Percentiles rank a stretch among this genome's conserved stretches.
Conservation (phyloP, 1,140 invertebrate species). For the Heliothis virescens region DNA sequence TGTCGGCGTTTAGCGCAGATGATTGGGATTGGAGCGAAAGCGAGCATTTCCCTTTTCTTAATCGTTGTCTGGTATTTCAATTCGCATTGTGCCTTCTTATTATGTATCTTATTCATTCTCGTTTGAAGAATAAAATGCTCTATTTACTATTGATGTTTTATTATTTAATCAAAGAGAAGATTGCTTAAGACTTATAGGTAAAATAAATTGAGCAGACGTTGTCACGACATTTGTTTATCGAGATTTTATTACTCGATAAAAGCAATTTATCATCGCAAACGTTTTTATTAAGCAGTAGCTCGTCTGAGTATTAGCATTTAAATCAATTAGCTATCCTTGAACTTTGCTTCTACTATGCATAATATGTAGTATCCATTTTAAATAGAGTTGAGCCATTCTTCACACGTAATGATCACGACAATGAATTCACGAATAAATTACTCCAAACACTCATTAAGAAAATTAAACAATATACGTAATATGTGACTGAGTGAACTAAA, state of each 20-base stretch:
- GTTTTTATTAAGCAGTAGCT: conserved; percentile 35
- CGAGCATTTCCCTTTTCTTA: conserved; percentile 61
- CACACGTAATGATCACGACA: conserved; percentile 17
- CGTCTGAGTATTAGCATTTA: conserved; percentile 15
- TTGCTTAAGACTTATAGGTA: not conserved
- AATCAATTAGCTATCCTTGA: conserved; percentile 31
- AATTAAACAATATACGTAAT: conserved; percentile 31
- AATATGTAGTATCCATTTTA: not conserved
- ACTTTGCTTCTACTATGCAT: conserved; percentile 5
- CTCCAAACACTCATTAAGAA: conserved; percentile 38
- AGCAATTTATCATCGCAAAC: conserved; percentile 38
- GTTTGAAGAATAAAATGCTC: not conserved
- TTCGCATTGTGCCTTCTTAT: conserved; percentile 52
- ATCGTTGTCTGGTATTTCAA: conserved; percentile 60
- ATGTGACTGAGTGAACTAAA: conserved; percentile 52
- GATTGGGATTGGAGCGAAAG: conserved; percentile 71
- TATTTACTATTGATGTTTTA: not conserved
- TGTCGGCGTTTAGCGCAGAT: conserved; percentile 76
- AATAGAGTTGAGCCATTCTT: not conserved
- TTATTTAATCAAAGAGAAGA: conserved; percentile 14
- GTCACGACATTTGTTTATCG: conserved; percentile 39
- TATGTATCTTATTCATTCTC: conserved; percentile 43
- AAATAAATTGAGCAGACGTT: conserved; percentile 5
- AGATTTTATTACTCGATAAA: conserved; percentile 39
- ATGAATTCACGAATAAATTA: conserved; percentile 30